Base-by-base conservation (phyloP, 2,888 invertebrate genomes). In the Scrobipalpa atriplicella region DNA sequence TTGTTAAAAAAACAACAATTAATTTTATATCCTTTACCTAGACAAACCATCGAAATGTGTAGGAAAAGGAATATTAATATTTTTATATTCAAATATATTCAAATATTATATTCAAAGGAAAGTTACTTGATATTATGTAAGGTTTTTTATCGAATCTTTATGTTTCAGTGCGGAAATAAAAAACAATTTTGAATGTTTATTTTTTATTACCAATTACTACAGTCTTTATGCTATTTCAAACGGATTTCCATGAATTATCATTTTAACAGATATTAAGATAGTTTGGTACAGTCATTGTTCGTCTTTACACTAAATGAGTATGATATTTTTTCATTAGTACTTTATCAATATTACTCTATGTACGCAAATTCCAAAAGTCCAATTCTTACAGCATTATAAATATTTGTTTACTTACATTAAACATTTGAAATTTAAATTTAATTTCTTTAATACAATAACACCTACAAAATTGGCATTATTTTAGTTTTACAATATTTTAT, bases 161-260 rank as follows among this genome's bases (percentile, higher is more conserved):
- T n/a, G n/a, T n/a, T n/a, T n/a, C n/a, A n/a, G 10, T 52, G 18
- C 18, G 1, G 18, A 52, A 52, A 52, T 19, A 1, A 19, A 52
- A 52, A 21, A 16, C 19, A 0, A 13, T 1, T 16, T 1, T n/a
- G 29, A 18, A 18, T 67, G 39, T 69, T 69, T 29, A 56, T 39
- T 36, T 66, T 90, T 90, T 90, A 90, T 90, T 90, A 87, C 76
- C 80, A 89, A 90, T 36, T 81, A 81, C 91, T 91, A 91, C 89
- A 83, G 79, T 85, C 79, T 83, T 85, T 84, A 84, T 73, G 72
- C 83, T 85, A 83, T 82, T 82, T 77, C 76, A 81, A 86, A 86
- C 81, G 77, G 81, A 80, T 84, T 80, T 78, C 74, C 73, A 79
- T 83, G 75, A 81, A 77, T 85, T 83, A 16, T 16, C 10, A 52